Conservation (phyloP, 2,113 vertebrate genomes). For the Aplodontia rufa region DNA sequence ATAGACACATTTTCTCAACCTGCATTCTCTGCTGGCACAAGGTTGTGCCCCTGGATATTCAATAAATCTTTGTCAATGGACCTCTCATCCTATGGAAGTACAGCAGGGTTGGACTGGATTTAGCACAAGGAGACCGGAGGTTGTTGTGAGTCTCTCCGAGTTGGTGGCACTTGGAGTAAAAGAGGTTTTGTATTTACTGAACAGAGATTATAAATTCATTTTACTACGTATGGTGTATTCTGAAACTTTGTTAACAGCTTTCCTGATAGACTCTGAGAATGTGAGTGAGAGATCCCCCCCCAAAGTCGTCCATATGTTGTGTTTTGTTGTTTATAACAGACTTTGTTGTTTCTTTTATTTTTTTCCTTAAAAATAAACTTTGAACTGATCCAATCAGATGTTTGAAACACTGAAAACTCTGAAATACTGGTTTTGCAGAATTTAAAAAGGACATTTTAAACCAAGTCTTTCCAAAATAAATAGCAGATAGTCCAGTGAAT, state of each 20-base stretch:
- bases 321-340: neutral
- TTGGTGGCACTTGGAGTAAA: neutral
- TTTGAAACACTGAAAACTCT: neutral
- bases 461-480: slow-evolving; percentile 4
- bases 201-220: slow-evolving; percentile 19
- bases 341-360: neutral
- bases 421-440: neutral
- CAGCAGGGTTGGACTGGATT: neutral
- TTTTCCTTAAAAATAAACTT: slow-evolving; percentile 5
- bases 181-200: neutral
- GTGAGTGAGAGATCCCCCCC: neutral
- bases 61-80: neutral
- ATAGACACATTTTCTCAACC: neutral
- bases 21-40: neutral
- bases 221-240: neutral
- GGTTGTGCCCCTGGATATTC: neutral
- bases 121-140: neutral
- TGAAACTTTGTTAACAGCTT: slow-evolving; percentile 29
- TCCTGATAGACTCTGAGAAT: neutral
- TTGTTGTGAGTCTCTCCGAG: neutral
- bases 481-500: neutral
- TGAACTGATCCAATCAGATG: neutral
- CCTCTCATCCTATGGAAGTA: neutral
- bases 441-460: neutral
- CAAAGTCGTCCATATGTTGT: neutral